A percentile compares a stretch with the other conserved stretches of the same genome.
phyloP scores from a whole-genome alignment of 2,888 invertebrate species.

The Rhopalosiphum nymphaeae region DNA sequence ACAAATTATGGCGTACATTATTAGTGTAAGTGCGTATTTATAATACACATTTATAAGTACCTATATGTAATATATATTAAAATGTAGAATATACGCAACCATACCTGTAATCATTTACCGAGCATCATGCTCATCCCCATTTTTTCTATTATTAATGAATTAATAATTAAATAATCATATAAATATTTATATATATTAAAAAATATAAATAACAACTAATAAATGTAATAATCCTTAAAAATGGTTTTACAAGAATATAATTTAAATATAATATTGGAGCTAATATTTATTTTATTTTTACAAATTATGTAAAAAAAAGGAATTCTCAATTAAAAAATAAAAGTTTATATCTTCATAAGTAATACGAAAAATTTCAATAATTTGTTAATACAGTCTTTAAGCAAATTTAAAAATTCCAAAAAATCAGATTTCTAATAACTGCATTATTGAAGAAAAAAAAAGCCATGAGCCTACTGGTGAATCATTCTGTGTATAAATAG shows the following conservation, averaged over 20 bases:
- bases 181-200: no score
- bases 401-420: not conserved
- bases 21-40: not conserved
- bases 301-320: not conserved
- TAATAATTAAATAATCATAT: not conserved
- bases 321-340: not conserved
- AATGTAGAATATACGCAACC: no score
- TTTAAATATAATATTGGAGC: no score
- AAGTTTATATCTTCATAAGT: not conserved
- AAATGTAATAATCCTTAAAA: not conserved
- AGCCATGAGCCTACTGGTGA: not conserved
- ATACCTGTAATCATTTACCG: not conserved
- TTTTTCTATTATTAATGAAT: not conserved
- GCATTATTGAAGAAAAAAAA: not conserved
- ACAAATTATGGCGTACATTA: not conserved
- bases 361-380: not conserved
- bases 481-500: not conserved
- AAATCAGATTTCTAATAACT: not conserved
- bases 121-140: not conserved
- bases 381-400: not conserved
- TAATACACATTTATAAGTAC: not conserved
- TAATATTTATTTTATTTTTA: not conserved
- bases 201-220: not conserved
- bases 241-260: not conserved
- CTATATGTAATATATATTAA: not conserved